A percentile compares a stretch with the other conserved stretches of the same genome.
Conservation (phyloP, 2,797 vertebrate species). For the Sitta carolinensis region DNA sequence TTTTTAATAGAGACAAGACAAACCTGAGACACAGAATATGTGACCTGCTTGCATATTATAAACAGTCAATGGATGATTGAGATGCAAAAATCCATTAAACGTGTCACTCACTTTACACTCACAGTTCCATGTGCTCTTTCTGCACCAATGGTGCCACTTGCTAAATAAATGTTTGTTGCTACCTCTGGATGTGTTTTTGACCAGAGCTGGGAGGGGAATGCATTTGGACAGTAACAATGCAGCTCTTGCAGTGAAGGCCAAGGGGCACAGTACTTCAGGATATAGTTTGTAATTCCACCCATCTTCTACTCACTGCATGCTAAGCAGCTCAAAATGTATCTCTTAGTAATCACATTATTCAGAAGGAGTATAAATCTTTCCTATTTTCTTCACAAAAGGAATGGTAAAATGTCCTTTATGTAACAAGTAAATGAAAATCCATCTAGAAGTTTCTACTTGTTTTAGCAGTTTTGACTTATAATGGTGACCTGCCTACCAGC, state of each 20-base stretch:
- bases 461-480: neutral
- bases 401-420: neutral
- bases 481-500: neutral
- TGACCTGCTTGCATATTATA: neutral
- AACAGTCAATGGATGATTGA: neutral
- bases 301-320: neutral
- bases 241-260: neutral
- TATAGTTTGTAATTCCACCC: neutral
- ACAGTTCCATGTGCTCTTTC: neutral
- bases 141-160: neutral
- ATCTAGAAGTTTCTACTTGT: neutral
- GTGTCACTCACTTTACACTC: neutral
- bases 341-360: neutral
- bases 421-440: neutral
- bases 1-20: neutral
- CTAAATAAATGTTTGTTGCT: neutral
- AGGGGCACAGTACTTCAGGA: neutral
- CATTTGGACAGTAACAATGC: neutral
- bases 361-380: neutral
- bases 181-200: neutral
- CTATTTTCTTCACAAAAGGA: conserved; percentile 26
- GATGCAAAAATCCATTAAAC: neutral
- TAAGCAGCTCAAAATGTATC: neutral
- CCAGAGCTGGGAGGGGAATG: neutral
- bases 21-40: neutral